phyloP scores from a whole-genome alignment of 53 echinoderm and acorn worm genomes.

The Hippasteria phrygiana region DNA sequence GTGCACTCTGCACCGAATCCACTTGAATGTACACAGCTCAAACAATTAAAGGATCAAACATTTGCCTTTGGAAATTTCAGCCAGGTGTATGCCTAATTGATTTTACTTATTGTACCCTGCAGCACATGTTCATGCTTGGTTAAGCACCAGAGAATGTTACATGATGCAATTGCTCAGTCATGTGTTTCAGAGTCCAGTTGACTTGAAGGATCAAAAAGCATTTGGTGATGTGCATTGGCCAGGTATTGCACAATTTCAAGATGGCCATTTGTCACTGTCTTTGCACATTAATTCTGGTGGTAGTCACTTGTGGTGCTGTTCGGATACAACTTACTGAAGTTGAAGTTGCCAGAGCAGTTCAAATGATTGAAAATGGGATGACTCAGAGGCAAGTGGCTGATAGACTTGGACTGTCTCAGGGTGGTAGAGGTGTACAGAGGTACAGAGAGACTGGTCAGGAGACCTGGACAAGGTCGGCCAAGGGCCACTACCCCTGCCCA shows the following conservation, averaged over 20 bases:
- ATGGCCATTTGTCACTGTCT: neutral
- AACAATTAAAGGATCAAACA: too few species aligned
- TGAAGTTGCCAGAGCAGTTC: constrained; percentile 28
- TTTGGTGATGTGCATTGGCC: neutral
- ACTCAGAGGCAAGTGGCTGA: constrained; percentile 21
- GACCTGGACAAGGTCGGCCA: neutral
- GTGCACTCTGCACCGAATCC: too few species aligned
- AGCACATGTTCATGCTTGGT: too few species aligned
- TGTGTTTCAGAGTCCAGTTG: too few species aligned
- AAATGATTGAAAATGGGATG: constrained; percentile 32
- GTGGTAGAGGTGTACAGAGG: neutral
- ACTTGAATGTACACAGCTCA: too few species aligned
- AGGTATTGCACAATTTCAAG: constrained; percentile 1
- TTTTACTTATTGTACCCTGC: too few species aligned
- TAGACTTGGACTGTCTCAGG: neutral
- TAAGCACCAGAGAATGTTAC: too few species aligned
- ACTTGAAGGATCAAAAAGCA: neutral
- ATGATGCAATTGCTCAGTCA: too few species aligned
- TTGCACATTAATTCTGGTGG: neutral
- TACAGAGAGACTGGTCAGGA: too few species aligned
- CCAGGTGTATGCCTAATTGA: too few species aligned
- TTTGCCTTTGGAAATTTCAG: too few species aligned
- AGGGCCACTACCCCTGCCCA: constrained; percentile 6
- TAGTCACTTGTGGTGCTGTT: constrained; percentile 2
- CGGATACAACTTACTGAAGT: neutral